phyloP scores from a whole-genome alignment of 2,113 vertebrate genomes.

The Columba livia region DNA sequence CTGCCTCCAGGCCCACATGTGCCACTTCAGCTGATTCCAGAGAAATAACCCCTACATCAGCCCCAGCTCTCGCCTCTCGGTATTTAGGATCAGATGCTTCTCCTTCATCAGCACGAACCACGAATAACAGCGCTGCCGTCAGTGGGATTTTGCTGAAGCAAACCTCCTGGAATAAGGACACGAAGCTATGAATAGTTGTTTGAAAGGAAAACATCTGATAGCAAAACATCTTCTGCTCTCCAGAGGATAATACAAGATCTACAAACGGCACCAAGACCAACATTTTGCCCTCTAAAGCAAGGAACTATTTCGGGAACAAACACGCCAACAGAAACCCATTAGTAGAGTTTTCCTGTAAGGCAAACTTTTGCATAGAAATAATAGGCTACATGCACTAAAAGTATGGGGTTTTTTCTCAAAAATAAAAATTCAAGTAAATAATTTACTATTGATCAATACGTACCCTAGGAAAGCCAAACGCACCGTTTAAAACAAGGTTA shows the following conservation, averaged over 20 bases:
- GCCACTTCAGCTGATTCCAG: neutral
- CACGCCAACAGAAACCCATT: neutral
- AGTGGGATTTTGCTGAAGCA: neutral
- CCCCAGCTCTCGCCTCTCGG: neutral
- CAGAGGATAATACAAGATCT: neutral
- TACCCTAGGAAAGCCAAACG: neutral
- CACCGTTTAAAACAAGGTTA: neutral
- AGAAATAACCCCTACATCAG: neutral
- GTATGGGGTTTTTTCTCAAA: neutral
- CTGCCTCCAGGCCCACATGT: neutral
- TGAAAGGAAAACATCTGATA: neutral
- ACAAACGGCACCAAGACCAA: neutral
- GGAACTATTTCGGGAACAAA: neutral
- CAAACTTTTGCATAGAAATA: neutral
- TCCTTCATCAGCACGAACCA: neutral
- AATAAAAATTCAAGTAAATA: neutral
- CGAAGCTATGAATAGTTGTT: neutral
- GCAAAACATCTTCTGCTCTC: slow-evolving; percentile 3
- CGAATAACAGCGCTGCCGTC: neutral
- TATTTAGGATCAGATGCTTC: neutral
- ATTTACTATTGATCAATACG: neutral
- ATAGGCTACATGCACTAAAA: too few species aligned
- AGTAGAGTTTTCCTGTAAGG: neutral
- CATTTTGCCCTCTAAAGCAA: slow-evolving; percentile 17
- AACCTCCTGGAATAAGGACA: neutral